Base-by-base conservation (phyloP, 2,797 vertebrate genomes). In the Loriculus beryllinus region DNA sequence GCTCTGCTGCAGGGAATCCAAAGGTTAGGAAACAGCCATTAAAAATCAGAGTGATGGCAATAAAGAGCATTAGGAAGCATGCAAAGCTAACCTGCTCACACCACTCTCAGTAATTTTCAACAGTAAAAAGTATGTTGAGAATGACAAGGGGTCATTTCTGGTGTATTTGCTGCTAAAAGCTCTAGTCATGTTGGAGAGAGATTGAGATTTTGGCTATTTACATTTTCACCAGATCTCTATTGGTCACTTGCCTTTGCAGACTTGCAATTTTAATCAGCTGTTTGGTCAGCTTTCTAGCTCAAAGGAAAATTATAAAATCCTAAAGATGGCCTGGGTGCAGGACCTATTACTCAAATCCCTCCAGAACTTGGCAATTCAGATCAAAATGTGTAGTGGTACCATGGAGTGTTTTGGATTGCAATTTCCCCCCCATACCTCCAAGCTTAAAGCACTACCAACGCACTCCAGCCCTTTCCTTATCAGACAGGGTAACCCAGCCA, bases 1-100 rank as follows among this genome's bases (percentile, higher is more conserved):
- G 47, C 63, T 52, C 71, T 69, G 54, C 80, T 62, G 59, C 67
- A 93, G 86, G 82, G 94, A 96, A 86, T n/a, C 31, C 83, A 82
- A 81, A 62, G 39, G 33, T 90, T 48, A 69, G 75, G 88, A 90
- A 94, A 88, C 3, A 8, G 67, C 95, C 91, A 70, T 49, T 42
- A 84, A 91, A 76, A 88, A 86, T 77, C 71, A 85, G 62, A 86
- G 92, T 26, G 16, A 31, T 4, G 33, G 70, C 88, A 88, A 75
- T 54, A 71, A 64, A 78, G 70, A 65, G 57, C 47, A 60, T 52
- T 67, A 95, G 54, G 31, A 75, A 72, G 72, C 29, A 33, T n/a
- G 84, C 77, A 88, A 54, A 87, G 21, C 79, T 93, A 77, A 88
- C 79, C 85, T 82, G 60, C 40, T 33, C 29, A 31, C 52, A 69